Base-by-base conservation (phyloP, 2,113 vertebrate genomes). In the Bos taurus region DNA sequence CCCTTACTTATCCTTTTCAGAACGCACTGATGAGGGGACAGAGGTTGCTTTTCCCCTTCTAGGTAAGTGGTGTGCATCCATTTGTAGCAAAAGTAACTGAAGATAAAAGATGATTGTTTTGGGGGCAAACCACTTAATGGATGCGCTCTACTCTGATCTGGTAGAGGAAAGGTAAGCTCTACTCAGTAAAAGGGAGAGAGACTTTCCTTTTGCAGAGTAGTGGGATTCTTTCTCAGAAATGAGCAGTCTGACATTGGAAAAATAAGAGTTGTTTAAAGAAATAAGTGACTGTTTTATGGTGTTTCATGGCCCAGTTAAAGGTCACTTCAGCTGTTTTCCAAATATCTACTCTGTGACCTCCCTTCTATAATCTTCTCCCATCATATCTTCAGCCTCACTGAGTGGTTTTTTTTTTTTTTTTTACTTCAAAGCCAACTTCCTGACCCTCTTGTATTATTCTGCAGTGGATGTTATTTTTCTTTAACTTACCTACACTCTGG, bases 1-100 rank as follows among this genome's bases (percentile, higher is more conserved):
- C 90, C 97, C 97, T 97, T 96, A 91, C 96, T 98, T 98, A 93
- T 96, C 97, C 97, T 98, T 97, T 97, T 94, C 97, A 98, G 98
- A 98, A 81, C 82, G 88, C 96, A 98, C 28, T 85, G 96, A 81
- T 97, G 95, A 98, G 89, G 96, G 96, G 28, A 85, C 96, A 92
- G 97, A 98, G 97, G 33, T 97, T 96, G 89, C 91, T 95, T 97
- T 95, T 98, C 91, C 96, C 94, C 95, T 98, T 97, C 96, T 97
- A 94, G 96, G n/a, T 92, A 64, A 87, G 91, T 91, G 97, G 97
- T 96, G 90, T 97, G 95, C 97, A 96, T 98, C 97, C 97, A 95
- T 97, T 96, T 97, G 77, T 97, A 94, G 80, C 92, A 23, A 74
- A 74, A 74, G 36, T 87, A 74, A 81, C 83, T 67, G 60, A 82